Evolutionary conservation across 2,888 invertebrate species (phyloP), one percentile per base, ranked within the genome.

Genomic region (Neoascia interrupta): DNA sequence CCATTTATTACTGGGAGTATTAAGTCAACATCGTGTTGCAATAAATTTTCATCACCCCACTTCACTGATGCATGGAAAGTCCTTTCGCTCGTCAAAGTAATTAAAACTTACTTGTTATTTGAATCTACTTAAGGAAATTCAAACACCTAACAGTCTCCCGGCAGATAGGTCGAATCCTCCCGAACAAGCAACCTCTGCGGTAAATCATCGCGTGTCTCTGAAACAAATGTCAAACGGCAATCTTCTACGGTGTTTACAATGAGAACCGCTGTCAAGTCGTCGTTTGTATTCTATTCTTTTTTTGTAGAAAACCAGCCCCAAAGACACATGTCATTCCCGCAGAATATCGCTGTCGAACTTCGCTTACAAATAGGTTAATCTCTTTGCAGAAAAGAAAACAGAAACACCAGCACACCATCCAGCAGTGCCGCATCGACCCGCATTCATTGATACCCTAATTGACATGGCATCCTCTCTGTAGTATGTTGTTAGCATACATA

Each of bases 391-490:
- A 26, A 15, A 49, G 34, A 39, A 60, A 10, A 51, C 11, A 10
- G 18, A 6, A n/a, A 6, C n/a, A n/a, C n/a, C 23, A 31, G 19
- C 15, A 61, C 49, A n/a, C 15, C 45, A 19, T 34, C 1, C 36
- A 36, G 11, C 49, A 6, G 23, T 28, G 8, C 13, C 26, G 47
- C 28, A 43, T 13, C 37, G 47, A 61, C 73, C 79, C 79, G 73
- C 61, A 79, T 73, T 45, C 68, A 73, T 68, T 68, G 61, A 73
- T 73, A 73, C 73, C 45, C 66, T 73, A 79, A 79, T 79, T 79
- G 73, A 73, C 66, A 61, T 68, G 60, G 43, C 43, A 66, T 61
- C 60, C 53, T 47, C n/a, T n/a, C 73, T 49, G 18, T 39, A 34
- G 53, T 28, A 53, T 60, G 68, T 64, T 54, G 56, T 45, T 28